These are phyloP conservation scores for Caenorhabditis sinica DNA, from an alignment of 2,888 invertebrate genomes.

Conservation along the genomic window DNA sequence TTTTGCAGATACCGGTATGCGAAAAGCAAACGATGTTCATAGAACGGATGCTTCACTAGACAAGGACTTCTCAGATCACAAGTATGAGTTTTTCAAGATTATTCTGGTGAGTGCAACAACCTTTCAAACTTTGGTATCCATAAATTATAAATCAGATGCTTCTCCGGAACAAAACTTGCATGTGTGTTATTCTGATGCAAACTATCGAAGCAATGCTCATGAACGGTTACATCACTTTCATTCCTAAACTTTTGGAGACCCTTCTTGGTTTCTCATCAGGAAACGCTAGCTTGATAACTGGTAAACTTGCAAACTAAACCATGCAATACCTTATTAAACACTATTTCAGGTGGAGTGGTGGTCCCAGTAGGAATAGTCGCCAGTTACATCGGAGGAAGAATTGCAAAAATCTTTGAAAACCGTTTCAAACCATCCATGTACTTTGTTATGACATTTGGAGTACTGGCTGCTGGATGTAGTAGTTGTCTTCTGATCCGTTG, in stretches of 20 bases:
- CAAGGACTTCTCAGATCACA: conserved; percentile 74
- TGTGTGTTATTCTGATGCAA: conserved; percentile 75
- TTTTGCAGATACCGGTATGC: conserved; percentile 69
- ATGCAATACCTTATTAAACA: neutral
- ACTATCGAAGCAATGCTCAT: conserved; percentile 75
- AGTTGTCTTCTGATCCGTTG: conserved; percentile 59
- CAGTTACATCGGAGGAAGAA: conserved; percentile 68
- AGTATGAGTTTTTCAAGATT: conserved; percentile 71
- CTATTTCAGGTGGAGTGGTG: conserved; percentile 70
- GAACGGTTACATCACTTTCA: conserved; percentile 79
- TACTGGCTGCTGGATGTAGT: conserved; percentile 48
- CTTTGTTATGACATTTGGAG: conserved; percentile 42
- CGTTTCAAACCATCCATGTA: conserved; percentile 59
- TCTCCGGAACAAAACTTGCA: conserved; percentile 69
- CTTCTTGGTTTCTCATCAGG: conserved; percentile 75
- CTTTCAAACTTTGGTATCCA: conserved; percentile 2
- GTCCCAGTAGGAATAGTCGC: conserved; percentile 74
- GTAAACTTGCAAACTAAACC: conserved; percentile 28
- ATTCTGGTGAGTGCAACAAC: conserved; percentile 58
- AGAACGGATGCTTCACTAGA: conserved; percentile 69
- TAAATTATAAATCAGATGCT: conserved; percentile 58
- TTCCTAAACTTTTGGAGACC: conserved; percentile 78
- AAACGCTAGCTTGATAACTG: conserved; percentile 72
- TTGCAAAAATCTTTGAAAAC: conserved; percentile 58
- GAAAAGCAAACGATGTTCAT: conserved; percentile 71